Evolutionary conservation across 2,888 invertebrate species (phyloP).

Genomic region (Volucella zonaria): DNA sequence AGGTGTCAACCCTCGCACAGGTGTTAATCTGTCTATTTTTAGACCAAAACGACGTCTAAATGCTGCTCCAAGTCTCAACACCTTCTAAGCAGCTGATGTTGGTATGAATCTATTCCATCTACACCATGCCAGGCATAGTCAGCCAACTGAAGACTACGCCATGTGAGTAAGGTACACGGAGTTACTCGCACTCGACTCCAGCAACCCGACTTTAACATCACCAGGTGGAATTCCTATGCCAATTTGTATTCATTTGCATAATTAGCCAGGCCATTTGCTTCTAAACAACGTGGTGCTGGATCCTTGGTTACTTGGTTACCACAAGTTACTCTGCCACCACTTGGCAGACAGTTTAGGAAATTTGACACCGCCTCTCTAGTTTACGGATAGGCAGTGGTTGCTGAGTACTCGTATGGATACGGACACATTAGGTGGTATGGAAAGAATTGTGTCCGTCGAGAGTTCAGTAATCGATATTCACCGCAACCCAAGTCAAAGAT

Average conservation of each 20-base stretch:
- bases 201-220: not conserved
- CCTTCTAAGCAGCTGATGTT: conserved; percentile 7
- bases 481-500: conserved; percentile 41
- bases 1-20: conserved; percentile 62
- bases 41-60: conserved; percentile 35
- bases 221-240: conserved; percentile 40
- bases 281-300: conserved; percentile 22
- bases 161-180: not conserved
- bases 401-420: not conserved
- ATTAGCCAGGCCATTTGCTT: conserved; percentile 48
- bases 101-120: conserved; percentile 30
- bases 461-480: conserved; percentile 39
- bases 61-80: conserved; percentile 35
- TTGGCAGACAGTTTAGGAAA: conserved; percentile 36
- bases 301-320: not conserved
- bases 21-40: conserved; percentile 67
- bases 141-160: conserved; percentile 5
- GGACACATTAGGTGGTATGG: too few species aligned
- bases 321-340: conserved; percentile 3
- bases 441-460: too few species aligned
- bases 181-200: not conserved
- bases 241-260: conserved; percentile 71
- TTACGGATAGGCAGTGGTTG: not conserved
- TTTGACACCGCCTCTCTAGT: conserved; percentile 25
- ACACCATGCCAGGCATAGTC: not conserved